Base-by-base conservation (phyloP, 2,797 vertebrate genomes). In the Urocyon cinereoargenteus region DNA sequence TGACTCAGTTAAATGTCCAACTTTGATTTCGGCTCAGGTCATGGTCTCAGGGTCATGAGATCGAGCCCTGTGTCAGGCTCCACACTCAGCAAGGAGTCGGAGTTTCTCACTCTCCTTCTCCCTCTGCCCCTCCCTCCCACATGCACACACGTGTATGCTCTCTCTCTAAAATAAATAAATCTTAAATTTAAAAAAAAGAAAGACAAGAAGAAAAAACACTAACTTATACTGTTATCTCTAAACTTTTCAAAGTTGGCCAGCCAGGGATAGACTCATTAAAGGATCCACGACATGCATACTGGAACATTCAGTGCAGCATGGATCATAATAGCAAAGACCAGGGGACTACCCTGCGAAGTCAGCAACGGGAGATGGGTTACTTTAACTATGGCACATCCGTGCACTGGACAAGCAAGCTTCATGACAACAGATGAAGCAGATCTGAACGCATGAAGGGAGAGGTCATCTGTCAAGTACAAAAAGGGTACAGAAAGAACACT, bases 401-500 rank as follows among this genome's bases (percentile, higher is more conserved):
- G 14, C 3, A 6, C 1, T 0, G 1, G 19, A n/a, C 19, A 36
- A 34, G 13, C 14, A 22, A 0, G 2, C 22, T 5, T 28, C 8
- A 0, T 24, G 10, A 28, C 31, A 59, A 79, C 3, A 26, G 12
- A 90, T 0, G 1, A 64, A 21, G 51, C 12, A 8, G 19, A 59
- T 19, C 24, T 36, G 11, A 87, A 66, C 0, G 31, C 19, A 22
- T 0, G 45, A 62, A 78, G 36, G 40, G 40, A 45, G 40, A 21
- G 6, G 45, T n/a, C 31, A 86, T 0, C 26, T 3, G 28, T 26
- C 28, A 70, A 55, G 14, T n/a, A 24, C n/a, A 68, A 40, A 66
- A 82, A 36, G 24, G 24, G 26, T 3, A 45, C 6, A 26, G 18
- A 21, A n/a, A 45, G 40, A 45, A 45, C 53, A 36, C 34, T 3